phyloP scores from a whole-genome alignment of 2,888 invertebrate species.

The Hedychridium roseum region DNA sequence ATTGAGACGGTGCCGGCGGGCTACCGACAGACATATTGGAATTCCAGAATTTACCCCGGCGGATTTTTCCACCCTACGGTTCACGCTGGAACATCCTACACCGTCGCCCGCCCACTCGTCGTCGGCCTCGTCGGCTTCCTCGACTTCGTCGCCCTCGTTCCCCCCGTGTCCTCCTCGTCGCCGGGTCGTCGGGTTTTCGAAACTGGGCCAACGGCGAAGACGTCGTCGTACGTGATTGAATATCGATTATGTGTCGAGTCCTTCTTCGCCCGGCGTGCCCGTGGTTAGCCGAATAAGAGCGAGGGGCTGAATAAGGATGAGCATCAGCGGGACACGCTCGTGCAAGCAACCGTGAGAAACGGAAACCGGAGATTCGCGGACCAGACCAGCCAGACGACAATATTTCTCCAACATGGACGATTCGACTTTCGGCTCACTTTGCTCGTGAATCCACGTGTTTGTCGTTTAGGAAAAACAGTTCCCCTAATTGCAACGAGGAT shows the following conservation, averaged over 20 bases:
- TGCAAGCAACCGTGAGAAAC: too few relatives aligned
- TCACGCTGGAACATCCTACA: too few relatives aligned
- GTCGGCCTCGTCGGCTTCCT: too few relatives aligned
- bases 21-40: slow-evolving; percentile 33
- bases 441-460: too few relatives aligned
- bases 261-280: too few relatives aligned
- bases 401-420: too few relatives aligned
- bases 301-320: slow-evolving; percentile 2
- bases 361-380: too few relatives aligned
- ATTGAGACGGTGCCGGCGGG: slow-evolving; percentile 25
- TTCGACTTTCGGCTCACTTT: too few relatives aligned
- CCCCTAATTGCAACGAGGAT: too few relatives aligned
- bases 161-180: slow-evolving; percentile 5
- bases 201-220: slow-evolving; percentile 34
- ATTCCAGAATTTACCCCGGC: slow-evolving; percentile 24
- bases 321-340: background rate
- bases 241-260: slow-evolving; percentile 48
- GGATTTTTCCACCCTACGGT: slow-evolving; percentile 7
- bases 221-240: slow-evolving; percentile 44
- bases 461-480: too few relatives aligned
- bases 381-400: too few relatives aligned
- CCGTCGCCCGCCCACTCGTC: too few relatives aligned
- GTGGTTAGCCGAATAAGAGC: background rate
- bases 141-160: background rate
- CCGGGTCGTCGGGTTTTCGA: slow-evolving; percentile 26